phyloP scores from a whole-genome alignment of 2,888 invertebrate genomes.

The Aphelenchoides bicaudatus region DNA sequence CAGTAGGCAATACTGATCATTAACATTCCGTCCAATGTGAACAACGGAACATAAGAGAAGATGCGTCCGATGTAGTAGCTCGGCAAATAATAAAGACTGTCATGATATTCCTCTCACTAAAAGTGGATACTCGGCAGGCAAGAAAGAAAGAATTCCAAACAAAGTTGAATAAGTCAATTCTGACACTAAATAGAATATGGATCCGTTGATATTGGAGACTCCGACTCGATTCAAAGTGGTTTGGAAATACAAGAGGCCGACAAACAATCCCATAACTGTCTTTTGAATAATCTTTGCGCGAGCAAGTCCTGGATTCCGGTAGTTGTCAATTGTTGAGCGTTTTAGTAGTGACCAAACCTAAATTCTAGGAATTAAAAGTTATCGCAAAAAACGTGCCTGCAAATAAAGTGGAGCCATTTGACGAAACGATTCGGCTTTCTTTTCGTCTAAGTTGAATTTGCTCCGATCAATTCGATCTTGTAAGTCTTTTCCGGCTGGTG shows the following conservation, averaged over 20 bases:
- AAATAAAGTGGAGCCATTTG: conserved; percentile 12
- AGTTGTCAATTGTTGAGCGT: conserved; percentile 50
- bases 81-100: conserved; percentile 77
- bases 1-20: conserved; percentile 82
- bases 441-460: conserved; percentile 1
- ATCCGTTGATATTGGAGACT: conserved; percentile 92
- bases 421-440: too few species aligned
- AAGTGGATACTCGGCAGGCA: conserved; percentile 82
- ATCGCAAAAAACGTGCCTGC: conserved; percentile 1
- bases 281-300: conserved; percentile 57
- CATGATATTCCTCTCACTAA: conserved; percentile 83
- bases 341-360: conserved; percentile 36
- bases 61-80: conserved; percentile 52
- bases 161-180: conserved; percentile 42
- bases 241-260: conserved; percentile 78
- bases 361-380: conserved; percentile 21
- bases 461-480: conserved; percentile 15
- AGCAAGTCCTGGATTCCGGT: conserved; percentile 52
- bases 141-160: conserved; percentile 77
- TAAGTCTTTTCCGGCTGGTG: conserved; percentile 40
- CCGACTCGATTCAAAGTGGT: conserved; percentile 65
- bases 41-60: conserved; percentile 69
- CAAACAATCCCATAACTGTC: conserved; percentile 64
- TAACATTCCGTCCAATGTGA: conserved; percentile 76
- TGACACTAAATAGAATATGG: conserved; percentile 76